A percentile compares a stretch with the other conserved stretches of the same genome.
Conservation (phyloP, 2,113 vertebrate genomes). For the Phrynocephalus versicolor region DNA sequence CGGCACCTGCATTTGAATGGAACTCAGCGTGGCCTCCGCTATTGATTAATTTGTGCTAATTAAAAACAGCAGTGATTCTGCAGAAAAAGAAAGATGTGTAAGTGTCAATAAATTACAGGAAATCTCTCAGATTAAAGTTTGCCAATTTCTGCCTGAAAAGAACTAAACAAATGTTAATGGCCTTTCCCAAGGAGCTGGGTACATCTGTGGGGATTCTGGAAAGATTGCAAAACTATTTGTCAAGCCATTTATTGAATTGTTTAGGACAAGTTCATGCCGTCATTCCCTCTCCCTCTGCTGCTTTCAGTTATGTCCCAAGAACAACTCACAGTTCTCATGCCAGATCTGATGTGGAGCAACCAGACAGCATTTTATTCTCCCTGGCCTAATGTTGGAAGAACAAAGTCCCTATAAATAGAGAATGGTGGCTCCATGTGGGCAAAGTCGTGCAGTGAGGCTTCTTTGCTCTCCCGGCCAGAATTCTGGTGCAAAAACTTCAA, state of each 20-base stretch:
- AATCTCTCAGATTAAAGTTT: slow-evolving; percentile 70
- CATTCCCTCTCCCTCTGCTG: not conserved
- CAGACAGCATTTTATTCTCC: not conserved
- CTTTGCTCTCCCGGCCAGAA: too few species aligned
- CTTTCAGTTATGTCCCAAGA: not conserved
- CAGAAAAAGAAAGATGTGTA: slow-evolving; percentile 67
- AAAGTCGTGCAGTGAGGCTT: too few species aligned
- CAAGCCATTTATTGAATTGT: slow-evolving; percentile 11
- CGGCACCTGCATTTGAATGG: slow-evolving; percentile 67
- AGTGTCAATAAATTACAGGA: slow-evolving; percentile 74
- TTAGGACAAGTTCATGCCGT: slow-evolving; percentile 5
- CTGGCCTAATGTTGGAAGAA: not conserved
- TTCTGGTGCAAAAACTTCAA: too few species aligned
- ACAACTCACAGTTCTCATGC: not conserved
- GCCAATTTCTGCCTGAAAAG: slow-evolving; percentile 68
- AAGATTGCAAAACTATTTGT: not conserved
- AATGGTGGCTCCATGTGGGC: too few species aligned
- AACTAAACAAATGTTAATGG: slow-evolving; percentile 70
- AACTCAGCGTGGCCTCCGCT: slow-evolving; percentile 64
- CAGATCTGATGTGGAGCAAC: not conserved
- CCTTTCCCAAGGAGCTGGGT: slow-evolving; percentile 46
- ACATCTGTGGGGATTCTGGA: slow-evolving; percentile 35
- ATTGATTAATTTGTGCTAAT: slow-evolving; percentile 77
- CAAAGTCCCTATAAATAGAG: not conserved
- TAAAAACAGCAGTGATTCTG: slow-evolving; percentile 71